These are phyloP conservation scores for Struthidea cinerea DNA, from an alignment of 2,113 vertebrate species.

Conservation along the genomic window DNA sequence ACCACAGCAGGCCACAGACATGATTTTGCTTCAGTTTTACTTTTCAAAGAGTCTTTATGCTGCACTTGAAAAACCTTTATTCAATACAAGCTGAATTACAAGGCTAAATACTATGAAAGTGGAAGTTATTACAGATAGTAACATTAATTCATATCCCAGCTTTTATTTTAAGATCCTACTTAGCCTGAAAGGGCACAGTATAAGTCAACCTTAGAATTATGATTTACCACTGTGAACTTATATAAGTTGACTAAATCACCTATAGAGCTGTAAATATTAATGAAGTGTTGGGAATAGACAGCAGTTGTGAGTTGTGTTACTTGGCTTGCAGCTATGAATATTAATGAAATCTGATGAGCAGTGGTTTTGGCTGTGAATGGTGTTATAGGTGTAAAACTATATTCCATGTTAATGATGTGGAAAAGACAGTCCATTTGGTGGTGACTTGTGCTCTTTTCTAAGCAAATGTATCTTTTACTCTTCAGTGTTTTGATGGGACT, in stretches of 20 bases:
- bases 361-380: background rate
- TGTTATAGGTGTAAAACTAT: background rate
- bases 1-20: background rate
- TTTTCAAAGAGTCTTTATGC: background rate
- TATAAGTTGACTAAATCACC: background rate
- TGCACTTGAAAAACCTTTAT: background rate
- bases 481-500: background rate
- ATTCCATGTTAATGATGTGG: background rate
- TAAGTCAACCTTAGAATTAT: background rate
- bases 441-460: background rate
- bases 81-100: background rate
- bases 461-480: background rate
- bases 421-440: background rate
- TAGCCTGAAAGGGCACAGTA: background rate
- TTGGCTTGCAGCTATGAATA: background rate
- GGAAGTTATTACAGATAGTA: background rate
- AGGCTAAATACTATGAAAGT: background rate
- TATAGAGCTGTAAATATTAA: background rate
- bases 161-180: background rate
- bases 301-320: background rate
- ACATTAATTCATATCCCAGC: background rate
- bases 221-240: background rate
- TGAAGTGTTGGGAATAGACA: background rate
- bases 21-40: background rate
- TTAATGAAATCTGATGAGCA: background rate